Base-by-base conservation (phyloP, 1,140 invertebrate genomes). In the Trachymyrmex cornetzi region DNA sequence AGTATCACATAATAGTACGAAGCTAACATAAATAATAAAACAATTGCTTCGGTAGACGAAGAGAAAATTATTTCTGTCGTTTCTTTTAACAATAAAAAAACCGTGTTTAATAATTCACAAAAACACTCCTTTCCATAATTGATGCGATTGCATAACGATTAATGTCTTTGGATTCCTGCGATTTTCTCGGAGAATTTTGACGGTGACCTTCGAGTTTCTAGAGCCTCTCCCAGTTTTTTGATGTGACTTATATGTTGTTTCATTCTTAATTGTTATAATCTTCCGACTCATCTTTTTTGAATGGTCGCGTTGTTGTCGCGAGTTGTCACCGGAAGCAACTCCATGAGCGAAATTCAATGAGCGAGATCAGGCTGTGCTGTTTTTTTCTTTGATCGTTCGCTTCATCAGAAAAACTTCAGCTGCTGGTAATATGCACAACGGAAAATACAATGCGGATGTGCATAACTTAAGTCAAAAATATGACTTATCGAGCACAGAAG, bases 281-380 rank as follows among this genome's bases (percentile, higher is more conserved):
- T 30, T 50, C 12, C 27, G 22, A 50, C 6, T 50, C 7, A n/a
- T 64, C 14, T 19, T 22, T 48, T 19, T 27, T 6, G 12, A 64
- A 27, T 22, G n/a, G 11, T 34, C 22, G 34, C n/a, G 6, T 34
- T 38, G 19, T 11, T 75, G 30, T 44, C 38, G 53, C 57, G 11
- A 44, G 11, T 79, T 5, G n/a, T 30, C 53, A 12, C 30, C 27
- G 71, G 50, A 55, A 53, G 50, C 16, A 44, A 11, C 3, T 77
- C 22, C 5, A 75, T 22, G n/a, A 75, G 72, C 12, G 16, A 77
- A 64, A 24, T 79, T n/a, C 57, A 48, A 38, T 27, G 19, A 48
- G 24, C 22, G 24, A 79, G 38, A 59, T 59, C 72, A 77, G 5
- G 19, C n/a, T 44, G 9, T 48, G 53, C 30, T 48, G 6, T 14